Evolutionary conservation across 2,888 invertebrate genomes (phyloP).

Genomic region (Lapara coniferarum): DNA sequence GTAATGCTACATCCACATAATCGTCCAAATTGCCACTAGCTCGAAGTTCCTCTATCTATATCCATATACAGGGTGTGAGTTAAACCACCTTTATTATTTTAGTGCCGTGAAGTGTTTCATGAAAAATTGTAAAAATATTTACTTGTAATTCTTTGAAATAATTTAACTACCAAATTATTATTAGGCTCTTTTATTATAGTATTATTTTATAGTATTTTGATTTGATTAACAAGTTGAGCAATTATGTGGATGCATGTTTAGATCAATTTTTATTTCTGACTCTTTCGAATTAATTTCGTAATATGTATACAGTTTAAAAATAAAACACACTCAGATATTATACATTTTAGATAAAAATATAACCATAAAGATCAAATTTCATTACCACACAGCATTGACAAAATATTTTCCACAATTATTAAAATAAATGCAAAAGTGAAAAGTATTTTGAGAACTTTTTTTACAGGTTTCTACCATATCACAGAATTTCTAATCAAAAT

Average conservation of each 20-base stretch:
- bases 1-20: not conserved
- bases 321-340: constrained; percentile 1
- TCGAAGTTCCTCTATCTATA: not conserved
- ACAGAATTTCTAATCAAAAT: constrained; percentile 27
- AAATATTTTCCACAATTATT: constrained; percentile 11
- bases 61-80: not conserved
- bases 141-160: too few species aligned
- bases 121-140: too few species aligned
- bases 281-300: not conserved
- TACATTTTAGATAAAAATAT: not conserved
- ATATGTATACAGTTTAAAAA: not conserved
- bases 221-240: not conserved
- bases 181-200: not conserved
- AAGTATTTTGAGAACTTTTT: constrained; percentile 15
- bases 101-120: too few species aligned
- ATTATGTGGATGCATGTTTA: not conserved
- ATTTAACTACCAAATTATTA: not conserved
- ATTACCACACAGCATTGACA: not conserved
- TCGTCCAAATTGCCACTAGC: not conserved
- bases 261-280: not conserved
- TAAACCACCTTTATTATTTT: not conserved
- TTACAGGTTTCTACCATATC: constrained; percentile 26
- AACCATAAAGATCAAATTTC: not conserved
- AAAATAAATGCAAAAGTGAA: constrained; percentile 22
- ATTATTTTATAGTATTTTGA: not conserved